A percentile compares a stretch with the other conserved stretches of the same genome.
Conservation (phyloP, 1,140 invertebrate genomes). For the Melitaea cinxia region DNA sequence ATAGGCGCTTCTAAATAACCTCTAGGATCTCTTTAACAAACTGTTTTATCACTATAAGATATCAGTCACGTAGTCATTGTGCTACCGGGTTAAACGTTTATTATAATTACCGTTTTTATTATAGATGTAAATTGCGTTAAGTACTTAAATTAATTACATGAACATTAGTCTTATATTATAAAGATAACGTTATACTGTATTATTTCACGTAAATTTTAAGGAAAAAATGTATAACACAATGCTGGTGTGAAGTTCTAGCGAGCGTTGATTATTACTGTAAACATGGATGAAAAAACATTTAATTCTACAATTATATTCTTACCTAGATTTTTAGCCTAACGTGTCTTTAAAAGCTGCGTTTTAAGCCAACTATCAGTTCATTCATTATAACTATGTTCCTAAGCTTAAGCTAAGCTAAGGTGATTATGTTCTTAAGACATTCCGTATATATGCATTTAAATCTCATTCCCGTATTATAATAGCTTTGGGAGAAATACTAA, state of each 20-base stretch:
- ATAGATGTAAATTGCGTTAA: slow-evolving; percentile 39
- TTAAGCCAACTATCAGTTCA: no score
- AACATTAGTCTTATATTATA: slow-evolving; percentile 30
- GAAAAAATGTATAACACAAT: neutral
- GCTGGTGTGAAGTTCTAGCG: neutral
- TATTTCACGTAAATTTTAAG: neutral
- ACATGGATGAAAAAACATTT: no score
- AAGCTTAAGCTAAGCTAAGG: no score
- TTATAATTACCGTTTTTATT: slow-evolving; percentile 43
- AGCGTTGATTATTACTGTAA: no score
- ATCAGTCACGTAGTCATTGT: slow-evolving; percentile 49
- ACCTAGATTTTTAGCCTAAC: no score
- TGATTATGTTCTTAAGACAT: no score
- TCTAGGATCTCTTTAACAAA: slow-evolving; percentile 34
- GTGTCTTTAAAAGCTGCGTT: no score
- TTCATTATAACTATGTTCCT: no score
- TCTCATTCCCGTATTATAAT: no score
- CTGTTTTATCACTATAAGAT: slow-evolving; percentile 41
- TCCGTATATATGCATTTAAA: no score
- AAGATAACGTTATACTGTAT: slow-evolving; percentile 22
- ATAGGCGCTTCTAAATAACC: slow-evolving; percentile 8
- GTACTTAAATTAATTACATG: slow-evolving; percentile 42
- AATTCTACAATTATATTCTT: no score
- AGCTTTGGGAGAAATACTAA: no score
- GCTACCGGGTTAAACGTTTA: slow-evolving; percentile 36